A percentile compares a stretch with the other conserved stretches of the same genome.
Conservation (phyloP, 2,797 vertebrate genomes). For the Prionace glauca region DNA sequence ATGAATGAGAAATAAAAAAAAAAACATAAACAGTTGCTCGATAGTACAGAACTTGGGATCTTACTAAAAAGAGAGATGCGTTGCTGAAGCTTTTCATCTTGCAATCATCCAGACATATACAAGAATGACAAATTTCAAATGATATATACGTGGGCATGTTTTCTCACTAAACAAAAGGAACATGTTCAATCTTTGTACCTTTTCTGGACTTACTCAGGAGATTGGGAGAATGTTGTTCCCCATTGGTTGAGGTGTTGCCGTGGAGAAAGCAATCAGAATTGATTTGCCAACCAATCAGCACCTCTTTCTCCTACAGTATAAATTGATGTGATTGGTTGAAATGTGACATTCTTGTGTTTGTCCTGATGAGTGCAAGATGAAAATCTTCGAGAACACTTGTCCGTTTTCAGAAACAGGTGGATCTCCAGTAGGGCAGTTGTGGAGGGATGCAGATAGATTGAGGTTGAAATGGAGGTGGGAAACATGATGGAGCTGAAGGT, state of each 20-base stretch:
- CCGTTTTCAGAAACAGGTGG: neutral
- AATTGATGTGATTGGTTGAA: neutral
- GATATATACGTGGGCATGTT: neutral
- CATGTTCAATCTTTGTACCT: neutral
- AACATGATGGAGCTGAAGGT: neutral
- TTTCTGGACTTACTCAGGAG: neutral
- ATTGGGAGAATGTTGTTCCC: neutral
- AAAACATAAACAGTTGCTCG: neutral
- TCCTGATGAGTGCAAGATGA: neutral
- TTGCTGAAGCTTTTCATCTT: neutral
- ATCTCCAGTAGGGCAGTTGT: neutral
- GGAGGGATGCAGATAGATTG: neutral
- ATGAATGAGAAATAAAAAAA: neutral
- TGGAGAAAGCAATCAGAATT: neutral
- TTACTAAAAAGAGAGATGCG: neutral
- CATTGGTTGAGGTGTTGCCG: neutral
- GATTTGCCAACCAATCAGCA: neutral
- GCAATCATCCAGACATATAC: neutral
- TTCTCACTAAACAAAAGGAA: no score
- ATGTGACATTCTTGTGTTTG: neutral
- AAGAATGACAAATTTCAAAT: neutral
- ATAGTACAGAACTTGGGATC: neutral
- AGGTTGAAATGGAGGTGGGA: neutral
- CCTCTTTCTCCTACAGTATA: no score
- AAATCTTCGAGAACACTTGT: neutral